These are phyloP conservation scores for Mesorhabditis belari DNA, from an alignment of 2,888 invertebrate species.

Conservation along the genomic window DNA sequence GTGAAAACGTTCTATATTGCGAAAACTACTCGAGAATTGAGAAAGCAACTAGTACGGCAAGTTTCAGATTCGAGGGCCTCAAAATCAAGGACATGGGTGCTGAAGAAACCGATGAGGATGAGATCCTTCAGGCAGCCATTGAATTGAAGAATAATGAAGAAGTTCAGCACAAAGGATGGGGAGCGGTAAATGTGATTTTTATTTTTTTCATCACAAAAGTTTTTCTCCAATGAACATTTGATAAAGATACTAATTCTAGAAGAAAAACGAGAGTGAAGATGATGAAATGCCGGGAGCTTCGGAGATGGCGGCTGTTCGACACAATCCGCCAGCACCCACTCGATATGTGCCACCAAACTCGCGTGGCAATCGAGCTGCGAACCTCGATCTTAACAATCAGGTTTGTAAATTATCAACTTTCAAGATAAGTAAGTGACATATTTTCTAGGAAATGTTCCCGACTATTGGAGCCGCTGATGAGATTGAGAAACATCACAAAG, in stretches of 20 bases:
- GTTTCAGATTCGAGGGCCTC: constrained; percentile 30
- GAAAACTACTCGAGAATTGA: too few relatives aligned
- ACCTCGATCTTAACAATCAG: background rate
- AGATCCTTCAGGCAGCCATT: constrained; percentile 17
- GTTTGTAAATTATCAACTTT: background rate
- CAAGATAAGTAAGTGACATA: constrained; percentile 9
- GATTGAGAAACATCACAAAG: constrained; percentile 40
- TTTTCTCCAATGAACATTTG: constrained; percentile 23
- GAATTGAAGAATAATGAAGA: constrained; percentile 25
- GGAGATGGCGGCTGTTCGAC: too few relatives aligned
- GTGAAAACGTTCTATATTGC: too few relatives aligned
- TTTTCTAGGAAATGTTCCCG: constrained; percentile 37
- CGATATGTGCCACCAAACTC: background rate
- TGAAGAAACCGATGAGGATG: constrained; percentile 10
- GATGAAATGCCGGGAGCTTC: background rate
- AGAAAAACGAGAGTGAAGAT: background rate
- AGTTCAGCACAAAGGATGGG: constrained; percentile 23
- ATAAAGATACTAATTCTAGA: constrained; percentile 4
- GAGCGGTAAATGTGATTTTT: constrained; percentile 10
- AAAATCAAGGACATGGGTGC: constrained; percentile 37
- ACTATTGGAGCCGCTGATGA: constrained; percentile 42
- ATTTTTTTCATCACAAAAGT: too few relatives aligned
- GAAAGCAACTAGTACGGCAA: background rate
- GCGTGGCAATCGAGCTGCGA: background rate
- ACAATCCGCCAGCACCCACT: constrained; percentile 3